These are phyloP conservation scores for Bovichtus variegatus DNA, from an alignment of 2,797 vertebrate species.

Conservation along the genomic window DNA sequence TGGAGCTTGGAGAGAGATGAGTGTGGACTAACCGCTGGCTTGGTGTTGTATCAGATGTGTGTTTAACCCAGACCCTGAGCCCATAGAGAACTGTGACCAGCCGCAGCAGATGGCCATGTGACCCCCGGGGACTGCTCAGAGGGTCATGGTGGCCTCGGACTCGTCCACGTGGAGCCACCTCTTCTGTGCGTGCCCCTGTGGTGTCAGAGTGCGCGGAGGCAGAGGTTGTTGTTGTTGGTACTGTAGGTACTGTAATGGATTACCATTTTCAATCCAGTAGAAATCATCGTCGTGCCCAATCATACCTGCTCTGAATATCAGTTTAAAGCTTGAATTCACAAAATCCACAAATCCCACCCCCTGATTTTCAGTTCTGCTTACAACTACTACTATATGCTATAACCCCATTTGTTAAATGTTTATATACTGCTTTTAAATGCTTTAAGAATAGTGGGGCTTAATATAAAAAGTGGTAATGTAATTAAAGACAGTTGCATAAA, in stretches of 20 bases:
- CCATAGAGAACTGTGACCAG: conserved; percentile 71
- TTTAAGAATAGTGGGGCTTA: background rate
- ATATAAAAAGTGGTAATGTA: background rate
- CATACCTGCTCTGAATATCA: background rate
- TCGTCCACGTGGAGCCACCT: conserved; percentile 42
- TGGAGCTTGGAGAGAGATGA: background rate
- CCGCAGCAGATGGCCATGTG: conserved; percentile 77
- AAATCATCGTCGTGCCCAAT: background rate
- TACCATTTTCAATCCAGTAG: background rate
- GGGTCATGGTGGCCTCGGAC: conserved; percentile 51
- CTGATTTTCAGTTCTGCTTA: background rate
- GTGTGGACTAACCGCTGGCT: conserved; percentile 56
- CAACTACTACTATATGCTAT: background rate
- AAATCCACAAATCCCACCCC: background rate
- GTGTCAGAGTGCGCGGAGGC: conserved; percentile 1
- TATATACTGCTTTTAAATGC: background rate
- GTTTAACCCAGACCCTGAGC: conserved; percentile 74
- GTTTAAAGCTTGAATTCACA: background rate
- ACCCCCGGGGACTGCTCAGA: conserved; percentile 50
- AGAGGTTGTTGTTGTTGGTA: background rate
- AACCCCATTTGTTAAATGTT: background rate
- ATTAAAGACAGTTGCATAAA: background rate
- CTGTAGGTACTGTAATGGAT: background rate
- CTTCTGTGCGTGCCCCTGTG: conserved; percentile 13
- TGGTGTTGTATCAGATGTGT: conserved; percentile 72